Evolutionary conservation across 2,113 vertebrate genomes (phyloP).

Genomic region (Girardinichthys multiradiatus): DNA sequence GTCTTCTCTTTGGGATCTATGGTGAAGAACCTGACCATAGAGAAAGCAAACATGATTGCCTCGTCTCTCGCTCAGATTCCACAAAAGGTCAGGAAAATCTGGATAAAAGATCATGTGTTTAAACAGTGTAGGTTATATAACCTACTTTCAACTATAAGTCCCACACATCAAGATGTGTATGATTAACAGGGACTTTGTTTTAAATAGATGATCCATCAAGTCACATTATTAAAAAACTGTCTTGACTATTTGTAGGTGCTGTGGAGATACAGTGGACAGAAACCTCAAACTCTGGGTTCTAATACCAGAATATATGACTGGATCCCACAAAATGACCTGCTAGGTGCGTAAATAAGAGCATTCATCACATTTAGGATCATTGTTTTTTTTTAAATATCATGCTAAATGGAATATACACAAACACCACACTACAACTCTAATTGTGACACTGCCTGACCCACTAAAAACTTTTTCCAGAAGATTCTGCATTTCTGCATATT

Average conservation of each 20-base stretch:
- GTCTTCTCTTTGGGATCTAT: conserved; percentile 88
- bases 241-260: conserved; percentile 78
- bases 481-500: too few species aligned
- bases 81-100: conserved; percentile 83
- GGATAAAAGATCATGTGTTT: neutral
- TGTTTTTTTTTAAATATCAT: too few species aligned
- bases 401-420: too few species aligned
- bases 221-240: neutral
- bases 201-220: too few species aligned
- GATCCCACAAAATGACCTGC: conserved; percentile 90
- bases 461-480: too few species aligned
- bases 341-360: conserved; percentile 74
- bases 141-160: neutral
- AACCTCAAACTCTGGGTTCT: conserved; percentile 79
- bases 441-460: neutral
- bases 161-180: neutral
- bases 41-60: conserved; percentile 84
- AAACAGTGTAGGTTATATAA: neutral
- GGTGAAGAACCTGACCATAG: conserved; percentile 82
- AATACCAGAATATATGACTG: conserved; percentile 86
- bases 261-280: conserved; percentile 86
- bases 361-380: neutral
- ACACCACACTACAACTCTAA: neutral
- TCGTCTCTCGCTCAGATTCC: conserved; percentile 86
- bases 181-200: neutral